phyloP scores from a whole-genome alignment of 2,888 invertebrate genomes.

The Perizoma flavofasciatum region DNA sequence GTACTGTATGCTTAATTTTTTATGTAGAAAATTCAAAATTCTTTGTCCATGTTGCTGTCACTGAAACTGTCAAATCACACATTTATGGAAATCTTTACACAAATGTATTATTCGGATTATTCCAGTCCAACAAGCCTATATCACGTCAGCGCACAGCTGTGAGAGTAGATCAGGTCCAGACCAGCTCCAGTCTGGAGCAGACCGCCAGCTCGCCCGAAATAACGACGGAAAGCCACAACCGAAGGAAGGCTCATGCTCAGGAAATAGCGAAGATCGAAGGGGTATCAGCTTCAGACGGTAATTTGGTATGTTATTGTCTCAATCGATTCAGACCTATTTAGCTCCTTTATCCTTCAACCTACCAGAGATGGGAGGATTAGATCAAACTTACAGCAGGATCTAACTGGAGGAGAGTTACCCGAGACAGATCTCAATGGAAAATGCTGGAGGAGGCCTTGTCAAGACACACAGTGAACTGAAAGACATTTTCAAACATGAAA shows the following conservation, averaged over 20 bases:
- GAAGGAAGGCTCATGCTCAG: conserved; percentile 24
- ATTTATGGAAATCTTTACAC: too few species aligned
- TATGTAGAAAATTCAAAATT: too few species aligned
- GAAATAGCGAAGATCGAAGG: conserved; percentile 37
- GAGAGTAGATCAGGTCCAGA: conserved; percentile 31
- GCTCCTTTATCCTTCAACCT: neutral
- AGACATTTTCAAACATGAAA: too few species aligned
- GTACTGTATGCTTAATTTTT: too few species aligned
- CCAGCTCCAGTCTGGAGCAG: conserved; percentile 43
- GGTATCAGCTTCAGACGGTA: conserved; percentile 55
- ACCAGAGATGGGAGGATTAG: too few species aligned
- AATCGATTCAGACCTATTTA: neutral
- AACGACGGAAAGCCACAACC: conserved; percentile 11
- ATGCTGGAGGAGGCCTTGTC: too few species aligned
- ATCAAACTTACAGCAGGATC: too few species aligned
- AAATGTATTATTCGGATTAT: conserved; percentile 6
- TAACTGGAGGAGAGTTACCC: too few species aligned
- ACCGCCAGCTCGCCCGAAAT: conserved; percentile 53
- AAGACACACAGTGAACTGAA: too few species aligned
- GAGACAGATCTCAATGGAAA: too few species aligned
- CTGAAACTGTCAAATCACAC: too few species aligned
- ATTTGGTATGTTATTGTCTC: conserved; percentile 45
- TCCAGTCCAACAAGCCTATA: conserved; percentile 44
- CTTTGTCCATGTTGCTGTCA: too few species aligned
- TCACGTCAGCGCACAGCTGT: conserved; percentile 42